Evolutionary conservation across 2,888 invertebrate genomes (phyloP).

Genomic region (Drosophila affinis): DNA sequence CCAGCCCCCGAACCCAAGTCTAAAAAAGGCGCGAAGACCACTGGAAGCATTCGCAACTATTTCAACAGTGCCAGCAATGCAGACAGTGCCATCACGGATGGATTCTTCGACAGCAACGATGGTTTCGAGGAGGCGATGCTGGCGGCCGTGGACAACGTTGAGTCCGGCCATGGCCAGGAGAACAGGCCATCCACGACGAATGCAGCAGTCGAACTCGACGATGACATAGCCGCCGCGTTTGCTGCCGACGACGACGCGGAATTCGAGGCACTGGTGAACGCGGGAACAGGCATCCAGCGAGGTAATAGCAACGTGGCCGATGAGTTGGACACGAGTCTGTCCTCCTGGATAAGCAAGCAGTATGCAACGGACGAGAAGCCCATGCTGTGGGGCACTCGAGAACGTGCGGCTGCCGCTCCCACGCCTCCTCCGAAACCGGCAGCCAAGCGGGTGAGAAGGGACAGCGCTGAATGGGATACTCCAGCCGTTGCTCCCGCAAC

Average conservation of each 20-base stretch:
- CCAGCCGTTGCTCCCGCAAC: neutral
- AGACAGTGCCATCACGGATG: constrained; percentile 43
- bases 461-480: constrained; percentile 11
- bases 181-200: neutral
- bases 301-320: neutral
- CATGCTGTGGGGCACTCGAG: constrained; percentile 61
- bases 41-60: constrained; percentile 55
- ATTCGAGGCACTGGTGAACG: constrained; percentile 60
- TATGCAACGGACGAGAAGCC: constrained; percentile 53
- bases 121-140: constrained; percentile 77
- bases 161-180: constrained; percentile 20
- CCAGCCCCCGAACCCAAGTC: constrained; percentile 16
- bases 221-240: constrained; percentile 74
- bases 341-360: constrained; percentile 45
- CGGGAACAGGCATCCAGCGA: neutral
- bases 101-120: constrained; percentile 80
- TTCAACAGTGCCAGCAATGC: constrained; percentile 45
- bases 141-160: constrained; percentile 49
- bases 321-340: constrained; percentile 46
- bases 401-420: constrained; percentile 33
- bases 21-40: constrained; percentile 5
- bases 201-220: constrained; percentile 36
- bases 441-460: constrained; percentile 41
- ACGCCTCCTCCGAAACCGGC: constrained; percentile 45
- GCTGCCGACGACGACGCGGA: constrained; percentile 70